Conservation (phyloP, 2,113 vertebrate genomes). For the Epinephelus cyanopodus region DNA sequence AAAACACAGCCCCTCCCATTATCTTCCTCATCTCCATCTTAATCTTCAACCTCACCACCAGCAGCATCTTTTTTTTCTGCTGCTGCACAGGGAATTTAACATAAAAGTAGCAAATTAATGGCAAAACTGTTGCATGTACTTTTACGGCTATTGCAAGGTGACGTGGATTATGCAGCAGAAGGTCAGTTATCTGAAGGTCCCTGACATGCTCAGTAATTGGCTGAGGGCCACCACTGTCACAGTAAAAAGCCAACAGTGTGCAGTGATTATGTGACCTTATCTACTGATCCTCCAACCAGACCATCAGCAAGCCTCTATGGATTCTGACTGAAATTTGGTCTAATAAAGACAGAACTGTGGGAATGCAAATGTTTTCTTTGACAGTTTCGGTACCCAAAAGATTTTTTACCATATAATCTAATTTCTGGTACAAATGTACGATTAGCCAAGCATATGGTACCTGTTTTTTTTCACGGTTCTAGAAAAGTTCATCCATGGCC, state of each 20-base stretch:
- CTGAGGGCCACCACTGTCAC: slow-evolving; percentile 37
- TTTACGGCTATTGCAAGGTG: slow-evolving; percentile 51
- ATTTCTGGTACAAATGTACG: not conserved
- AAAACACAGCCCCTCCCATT: slow-evolving; percentile 81
- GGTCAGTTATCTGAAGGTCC: slow-evolving; percentile 54
- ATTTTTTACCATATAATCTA: not conserved
- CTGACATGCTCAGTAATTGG: slow-evolving; percentile 60
- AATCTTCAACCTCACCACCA: slow-evolving; percentile 56
- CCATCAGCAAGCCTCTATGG: not conserved
- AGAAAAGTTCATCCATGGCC: not conserved
- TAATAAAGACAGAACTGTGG: slow-evolving; percentile 2
- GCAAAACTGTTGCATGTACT: slow-evolving; percentile 28
- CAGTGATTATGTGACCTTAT: slow-evolving; percentile 47
- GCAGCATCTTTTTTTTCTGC: not conserved
- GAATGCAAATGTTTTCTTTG: slow-evolving; percentile 1
- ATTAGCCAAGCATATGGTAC: too few species aligned
- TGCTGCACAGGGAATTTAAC: slow-evolving; percentile 22
- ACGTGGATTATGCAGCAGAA: slow-evolving; percentile 53
- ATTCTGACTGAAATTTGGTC: not conserved
- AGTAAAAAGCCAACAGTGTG: slow-evolving; percentile 48
- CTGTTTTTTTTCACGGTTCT: not conserved
- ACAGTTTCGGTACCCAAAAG: not conserved
- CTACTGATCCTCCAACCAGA: slow-evolving; percentile 11
- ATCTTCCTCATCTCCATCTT: slow-evolving; percentile 66
- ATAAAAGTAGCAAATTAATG: slow-evolving; percentile 40